Percentiles rank a stretch among this genome's conserved stretches.
These are phyloP conservation scores for Eospalax fontanierii DNA, from an alignment of 2,797 vertebrate species.

Conservation along the genomic window DNA sequence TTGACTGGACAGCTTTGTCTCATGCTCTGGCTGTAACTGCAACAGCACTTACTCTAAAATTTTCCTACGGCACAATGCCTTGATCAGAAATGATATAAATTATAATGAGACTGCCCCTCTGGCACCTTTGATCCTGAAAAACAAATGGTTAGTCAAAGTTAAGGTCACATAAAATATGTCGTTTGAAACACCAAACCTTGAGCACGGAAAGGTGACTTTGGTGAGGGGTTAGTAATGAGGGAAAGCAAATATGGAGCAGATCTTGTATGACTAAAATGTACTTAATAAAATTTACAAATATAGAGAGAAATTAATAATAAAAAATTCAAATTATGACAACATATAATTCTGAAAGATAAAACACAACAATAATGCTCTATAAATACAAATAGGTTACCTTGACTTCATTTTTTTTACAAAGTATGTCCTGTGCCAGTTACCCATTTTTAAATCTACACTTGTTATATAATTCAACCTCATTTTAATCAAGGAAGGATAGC, in stretches of 20 bases:
- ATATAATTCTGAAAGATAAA: not conserved
- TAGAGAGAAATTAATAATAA: no score
- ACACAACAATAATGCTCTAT: not conserved
- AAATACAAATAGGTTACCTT: not conserved
- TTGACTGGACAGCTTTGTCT: not conserved
- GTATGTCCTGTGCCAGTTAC: no score
- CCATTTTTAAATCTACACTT: not conserved
- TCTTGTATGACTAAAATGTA: no score
- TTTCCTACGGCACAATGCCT: not conserved
- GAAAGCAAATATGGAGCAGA: no score
- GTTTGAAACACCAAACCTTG: not conserved
- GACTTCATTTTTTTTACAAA: slow-evolving; percentile 12
- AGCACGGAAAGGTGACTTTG: no score
- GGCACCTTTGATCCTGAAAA: not conserved
- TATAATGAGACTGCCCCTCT: not conserved
- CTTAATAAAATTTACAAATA: no score
- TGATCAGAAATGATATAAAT: not conserved
- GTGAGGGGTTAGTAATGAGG: no score
- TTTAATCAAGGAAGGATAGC: not conserved
- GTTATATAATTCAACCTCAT: not conserved
- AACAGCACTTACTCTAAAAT: not conserved
- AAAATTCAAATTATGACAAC: slow-evolving; percentile 25
- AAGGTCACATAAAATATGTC: not conserved
- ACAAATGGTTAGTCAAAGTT: not conserved
- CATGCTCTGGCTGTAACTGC: not conserved